A percentile compares a stretch with the other conserved stretches of the same genome.
Conservation (phyloP, 2,888 invertebrate species). For the Tortricodes alternella region DNA sequence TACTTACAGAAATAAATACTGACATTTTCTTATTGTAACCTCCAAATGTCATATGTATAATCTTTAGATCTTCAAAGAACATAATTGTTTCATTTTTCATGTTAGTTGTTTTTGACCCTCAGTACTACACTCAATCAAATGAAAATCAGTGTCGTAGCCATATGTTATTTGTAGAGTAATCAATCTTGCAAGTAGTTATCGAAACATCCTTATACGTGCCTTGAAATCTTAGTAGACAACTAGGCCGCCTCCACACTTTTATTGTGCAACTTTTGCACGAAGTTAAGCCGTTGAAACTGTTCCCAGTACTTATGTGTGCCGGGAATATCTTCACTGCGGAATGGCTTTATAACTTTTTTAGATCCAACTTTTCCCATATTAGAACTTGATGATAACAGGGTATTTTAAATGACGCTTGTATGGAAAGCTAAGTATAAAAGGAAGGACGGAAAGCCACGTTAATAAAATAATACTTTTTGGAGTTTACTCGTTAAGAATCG, state of each 20-base stretch:
- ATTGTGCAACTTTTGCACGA: conserved; percentile 38
- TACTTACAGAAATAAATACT: too few species aligned
- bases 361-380: conserved; percentile 23
- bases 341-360: conserved; percentile 28
- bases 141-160: conserved; percentile 1
- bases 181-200: conserved; percentile 12
- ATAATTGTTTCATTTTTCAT: too few species aligned
- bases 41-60: too few species aligned
- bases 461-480: too few species aligned
- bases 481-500: too few species aligned
- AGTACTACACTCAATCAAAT: not conserved
- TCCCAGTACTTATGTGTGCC: conserved; percentile 23
- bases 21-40: too few species aligned
- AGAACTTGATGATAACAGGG: conserved; percentile 24
- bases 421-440: not conserved
- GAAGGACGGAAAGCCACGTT: not conserved
- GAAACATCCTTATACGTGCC: conserved; percentile 42
- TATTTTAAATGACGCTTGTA: conserved; percentile 25
- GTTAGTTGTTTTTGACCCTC: too few species aligned
- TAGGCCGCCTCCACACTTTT: conserved; percentile 31
- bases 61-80: too few species aligned
- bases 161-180: conserved; percentile 20
- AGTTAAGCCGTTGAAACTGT: conserved; percentile 25
- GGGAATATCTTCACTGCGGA: conserved; percentile 27
- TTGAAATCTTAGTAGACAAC: conserved; percentile 44